phyloP scores from a whole-genome alignment of 2,113 vertebrate genomes.

The rabbit (Oryctolagus cuniculus) region mOryCun1.1 NC_091441.1:55202501-55203000 shows the following conservation, averaged over 20 bases:
- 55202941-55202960: background rate
- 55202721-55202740: conserved; percentile 52
- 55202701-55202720: conserved; percentile 58
- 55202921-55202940: conserved; percentile 1
- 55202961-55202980: conserved; percentile 28
- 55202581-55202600: conserved; percentile 61
- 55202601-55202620: conserved; percentile 50
- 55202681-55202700: conserved; percentile 60
- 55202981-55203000: background rate
- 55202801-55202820: conserved; percentile 44
- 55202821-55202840: conserved; percentile 48
- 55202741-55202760: conserved; percentile 20
- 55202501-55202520: conserved; percentile 30
- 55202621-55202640: conserved; percentile 70
- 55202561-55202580: conserved; percentile 49
- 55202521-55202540: conserved; percentile 44
- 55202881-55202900: conserved; percentile 37
- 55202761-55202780: background rate
- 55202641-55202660: conserved; percentile 68
- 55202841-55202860: background rate
- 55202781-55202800: conserved; percentile 17
- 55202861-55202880: conserved; percentile 58
- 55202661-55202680: conserved; percentile 74
- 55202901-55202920: background rate
- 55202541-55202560: conserved; percentile 19